Percentiles rank a stretch among this genome's conserved stretches.
Evolutionary conservation across 2,113 vertebrate species (phyloP).

Genomic region (Varanus komodoensis): DNA sequence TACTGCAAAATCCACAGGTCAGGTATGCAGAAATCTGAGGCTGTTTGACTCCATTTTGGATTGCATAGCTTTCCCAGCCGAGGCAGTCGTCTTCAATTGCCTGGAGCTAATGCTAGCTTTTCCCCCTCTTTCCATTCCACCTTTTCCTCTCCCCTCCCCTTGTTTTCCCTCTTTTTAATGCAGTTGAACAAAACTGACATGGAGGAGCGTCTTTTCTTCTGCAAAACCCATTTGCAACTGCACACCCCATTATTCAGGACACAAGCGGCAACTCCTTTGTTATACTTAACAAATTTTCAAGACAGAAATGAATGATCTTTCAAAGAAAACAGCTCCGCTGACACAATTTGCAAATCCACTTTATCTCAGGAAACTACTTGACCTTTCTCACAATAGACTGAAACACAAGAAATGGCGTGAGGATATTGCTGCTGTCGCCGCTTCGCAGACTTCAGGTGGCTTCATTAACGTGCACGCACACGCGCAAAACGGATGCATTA

Average conservation of each 20-base stretch:
- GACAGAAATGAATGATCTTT: conserved; percentile 58
- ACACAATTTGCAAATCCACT: conserved; percentile 59
- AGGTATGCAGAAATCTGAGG: too few relatives aligned
- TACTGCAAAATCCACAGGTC: too few relatives aligned
- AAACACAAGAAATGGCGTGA: conserved; percentile 47
- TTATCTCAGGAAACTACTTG: conserved; percentile 65
- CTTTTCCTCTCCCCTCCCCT: neutral
- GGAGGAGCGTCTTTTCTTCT: conserved; percentile 38
- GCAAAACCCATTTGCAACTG: conserved; percentile 4
- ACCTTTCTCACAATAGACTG: conserved; percentile 59
- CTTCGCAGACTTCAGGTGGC: conserved; percentile 43
- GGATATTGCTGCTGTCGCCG: conserved; percentile 45
- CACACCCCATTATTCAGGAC: conserved; percentile 13
- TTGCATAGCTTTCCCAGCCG: too few relatives aligned
- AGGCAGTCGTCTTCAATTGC: neutral
- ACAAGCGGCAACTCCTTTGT: conserved; percentile 31
- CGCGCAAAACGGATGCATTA: conserved; percentile 31
- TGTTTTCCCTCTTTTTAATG: neutral
- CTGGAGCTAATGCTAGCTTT: neutral
- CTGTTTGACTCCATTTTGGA: too few relatives aligned
- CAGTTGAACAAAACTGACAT: neutral
- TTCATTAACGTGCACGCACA: conserved; percentile 26
- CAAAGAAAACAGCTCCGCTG: conserved; percentile 54
- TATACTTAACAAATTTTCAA: conserved; percentile 53
- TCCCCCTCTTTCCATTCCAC: neutral